Evolutionary conservation across 2,113 vertebrate species (phyloP), one percentile per base, ranked within the genome.

Genomic region (Galeopterus variegatus): DNA sequence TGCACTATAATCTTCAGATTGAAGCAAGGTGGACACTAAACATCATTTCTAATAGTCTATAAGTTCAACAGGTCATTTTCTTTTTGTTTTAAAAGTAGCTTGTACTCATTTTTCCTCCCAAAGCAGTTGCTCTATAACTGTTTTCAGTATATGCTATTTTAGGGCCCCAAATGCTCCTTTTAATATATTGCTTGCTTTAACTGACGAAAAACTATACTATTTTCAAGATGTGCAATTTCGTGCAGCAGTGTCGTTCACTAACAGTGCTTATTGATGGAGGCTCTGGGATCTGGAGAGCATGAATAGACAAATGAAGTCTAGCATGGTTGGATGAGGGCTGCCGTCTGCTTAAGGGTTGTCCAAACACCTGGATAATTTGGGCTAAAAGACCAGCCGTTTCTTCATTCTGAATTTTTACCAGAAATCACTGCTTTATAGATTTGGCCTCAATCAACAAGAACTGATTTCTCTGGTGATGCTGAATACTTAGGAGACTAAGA

Each of bases 131-230:
- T 77, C 82, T 88, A 80, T 36, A 95, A 41, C 56, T 91, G 1
- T 73, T 88, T 90, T 76, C 21, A 54, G 7, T 86, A 75, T 41
- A 3, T 95, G 24, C 50, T 52, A 45, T 88, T 81, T 77, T 77
- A 19, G 77, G 26, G 24, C 41, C 36, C 24, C 62, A 84, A 92
- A 48, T 92, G 19, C 10, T 62, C 75, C 56, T 72, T 41, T 94
- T 73, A 90, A 64, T 75, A 73, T 19, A 48, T 93, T 64, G 15
- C 50, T 93, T 70, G 28, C 62, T 90, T 95, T 88, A 85, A 82
- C 11, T 79, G 28, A 94, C 19, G n/a, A 41, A 79, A 93, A 67
- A n/a, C 41, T 41, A 41, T 65, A 33, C 45, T n/a, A 50, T 85
- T 93, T 93, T 69, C 58, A 86, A 89, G 75, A 85, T 28, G 52